Percentiles rank a stretch among this genome's conserved stretches.
Conservation (phyloP, 2,797 vertebrate species). For the Chiropotes sagulatus region DNA sequence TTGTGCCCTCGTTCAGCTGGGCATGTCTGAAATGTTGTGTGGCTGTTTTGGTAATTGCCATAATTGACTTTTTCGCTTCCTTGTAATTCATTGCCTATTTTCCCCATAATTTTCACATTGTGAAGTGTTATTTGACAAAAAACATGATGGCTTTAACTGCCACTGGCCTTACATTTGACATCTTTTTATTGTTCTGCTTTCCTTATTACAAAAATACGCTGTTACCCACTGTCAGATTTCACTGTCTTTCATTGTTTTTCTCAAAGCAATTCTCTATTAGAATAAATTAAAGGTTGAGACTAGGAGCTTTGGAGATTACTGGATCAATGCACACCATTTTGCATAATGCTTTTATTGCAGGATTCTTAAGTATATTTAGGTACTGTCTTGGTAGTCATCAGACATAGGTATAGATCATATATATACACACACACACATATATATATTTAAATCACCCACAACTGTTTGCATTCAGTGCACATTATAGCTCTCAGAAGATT, state of each 20-base stretch:
- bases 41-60: conserved; percentile 48
- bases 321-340: conserved; percentile 74
- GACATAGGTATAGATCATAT: background rate
- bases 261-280: conserved; percentile 71
- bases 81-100: conserved; percentile 42
- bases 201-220: conserved; percentile 72
- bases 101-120: conserved; percentile 58
- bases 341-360: conserved; percentile 73
- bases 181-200: conserved; percentile 76
- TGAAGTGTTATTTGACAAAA: conserved; percentile 67
- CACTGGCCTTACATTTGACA: conserved; percentile 55
- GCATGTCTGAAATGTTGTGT: conserved; percentile 49
- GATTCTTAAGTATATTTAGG: conserved; percentile 73
- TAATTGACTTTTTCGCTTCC: conserved; percentile 27
- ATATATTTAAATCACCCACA: conserved; percentile 64
- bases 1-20: background rate
- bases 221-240: conserved; percentile 74
- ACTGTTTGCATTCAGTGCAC: conserved; percentile 75
- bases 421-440: background rate
- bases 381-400: conserved; percentile 51
- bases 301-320: conserved; percentile 74
- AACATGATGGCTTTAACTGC: conserved; percentile 49
- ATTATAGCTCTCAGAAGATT: conserved; percentile 77
- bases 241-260: conserved; percentile 76
- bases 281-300: conserved; percentile 77